phyloP scores from a whole-genome alignment of 2,888 invertebrate genomes.

The Agonopterix subpropinquella region DNA sequence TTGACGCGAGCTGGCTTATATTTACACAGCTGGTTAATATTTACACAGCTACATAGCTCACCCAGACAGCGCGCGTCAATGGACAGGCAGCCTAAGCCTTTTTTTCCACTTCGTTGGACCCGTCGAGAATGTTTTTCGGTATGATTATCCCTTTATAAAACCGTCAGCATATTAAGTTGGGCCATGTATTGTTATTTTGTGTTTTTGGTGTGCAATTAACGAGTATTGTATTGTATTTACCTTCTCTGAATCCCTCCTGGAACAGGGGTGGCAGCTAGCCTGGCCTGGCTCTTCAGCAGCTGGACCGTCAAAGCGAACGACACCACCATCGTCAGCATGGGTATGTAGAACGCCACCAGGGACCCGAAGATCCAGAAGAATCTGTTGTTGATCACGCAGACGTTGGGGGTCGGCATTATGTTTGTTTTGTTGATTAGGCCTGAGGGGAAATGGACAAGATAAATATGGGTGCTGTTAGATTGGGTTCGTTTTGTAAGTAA shows the following conservation, averaged over 20 bases:
- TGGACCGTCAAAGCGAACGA: constrained; percentile 94
- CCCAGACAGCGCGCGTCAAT: no score
- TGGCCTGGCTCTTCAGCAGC: constrained; percentile 86
- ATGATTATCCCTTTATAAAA: no score
- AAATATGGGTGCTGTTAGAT: background rate
- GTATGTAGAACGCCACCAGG: constrained; percentile 94
- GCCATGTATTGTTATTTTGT: no score
- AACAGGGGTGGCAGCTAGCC: constrained; percentile 77
- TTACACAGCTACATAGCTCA: no score
- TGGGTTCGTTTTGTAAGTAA: no score
- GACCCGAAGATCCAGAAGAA: constrained; percentile 94
- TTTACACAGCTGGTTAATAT: no score
- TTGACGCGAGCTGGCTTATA: no score
- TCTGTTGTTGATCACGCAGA: constrained; percentile 89
- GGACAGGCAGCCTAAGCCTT: no score
- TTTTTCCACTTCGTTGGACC: no score
- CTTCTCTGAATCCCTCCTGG: constrained; percentile 63
- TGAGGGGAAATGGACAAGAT: constrained; percentile 32
- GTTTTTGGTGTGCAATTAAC: no score
- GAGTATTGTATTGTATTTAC: constrained; percentile 20
- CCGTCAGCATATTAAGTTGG: no score
- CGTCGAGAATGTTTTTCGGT: no score
- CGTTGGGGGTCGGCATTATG: constrained; percentile 86
- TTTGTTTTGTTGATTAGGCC: constrained; percentile 85
- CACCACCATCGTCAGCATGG: constrained; percentile 95